These are phyloP conservation scores for Gasteruption jaculator DNA, from an alignment of 2,888 invertebrate species.

Conservation along the genomic window DNA sequence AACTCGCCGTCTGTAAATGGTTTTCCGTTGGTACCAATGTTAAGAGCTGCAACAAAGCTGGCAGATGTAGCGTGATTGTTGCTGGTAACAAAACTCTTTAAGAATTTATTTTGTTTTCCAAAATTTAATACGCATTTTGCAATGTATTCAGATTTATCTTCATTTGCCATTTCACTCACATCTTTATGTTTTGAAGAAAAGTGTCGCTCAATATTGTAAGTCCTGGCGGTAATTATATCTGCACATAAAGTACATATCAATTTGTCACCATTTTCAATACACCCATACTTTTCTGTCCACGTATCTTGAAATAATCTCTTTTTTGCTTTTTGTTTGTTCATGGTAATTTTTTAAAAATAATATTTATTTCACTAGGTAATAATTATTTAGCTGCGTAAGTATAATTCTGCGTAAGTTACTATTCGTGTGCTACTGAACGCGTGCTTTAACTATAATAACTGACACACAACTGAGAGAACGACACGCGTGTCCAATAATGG, in stretches of 20 bases:
- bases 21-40: slow-evolving; percentile 13
- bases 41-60: too few species aligned
- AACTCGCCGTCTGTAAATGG: slow-evolving; percentile 15
- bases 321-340: too few species aligned
- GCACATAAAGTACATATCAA: slow-evolving; percentile 9
- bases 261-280: slow-evolving; percentile 11
- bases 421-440: too few species aligned
- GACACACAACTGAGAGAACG: slow-evolving; percentile 12
- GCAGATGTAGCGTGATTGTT: slow-evolving; percentile 11
- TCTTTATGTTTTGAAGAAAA: too few species aligned
- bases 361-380: too few species aligned
- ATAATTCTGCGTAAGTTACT: slow-evolving; percentile 7
- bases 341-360: too few species aligned
- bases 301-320: slow-evolving; percentile 8
- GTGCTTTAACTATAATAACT: slow-evolving; percentile 8
- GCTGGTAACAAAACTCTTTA: slow-evolving; percentile 15
- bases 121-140: slow-evolving; percentile 15
- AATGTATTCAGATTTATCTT: too few species aligned
- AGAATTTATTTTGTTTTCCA: slow-evolving; percentile 15
- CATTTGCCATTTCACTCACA: slow-evolving; percentile 12
- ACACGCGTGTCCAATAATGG: slow-evolving; percentile 9
- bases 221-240: slow-evolving; percentile 11
- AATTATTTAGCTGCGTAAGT: slow-evolving; percentile 10
- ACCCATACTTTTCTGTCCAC: slow-evolving; percentile 10
- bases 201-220: too few species aligned